Evolutionary conservation across 2,888 invertebrate genomes (phyloP).

Genomic region (Phanerotoma sp.): DNA sequence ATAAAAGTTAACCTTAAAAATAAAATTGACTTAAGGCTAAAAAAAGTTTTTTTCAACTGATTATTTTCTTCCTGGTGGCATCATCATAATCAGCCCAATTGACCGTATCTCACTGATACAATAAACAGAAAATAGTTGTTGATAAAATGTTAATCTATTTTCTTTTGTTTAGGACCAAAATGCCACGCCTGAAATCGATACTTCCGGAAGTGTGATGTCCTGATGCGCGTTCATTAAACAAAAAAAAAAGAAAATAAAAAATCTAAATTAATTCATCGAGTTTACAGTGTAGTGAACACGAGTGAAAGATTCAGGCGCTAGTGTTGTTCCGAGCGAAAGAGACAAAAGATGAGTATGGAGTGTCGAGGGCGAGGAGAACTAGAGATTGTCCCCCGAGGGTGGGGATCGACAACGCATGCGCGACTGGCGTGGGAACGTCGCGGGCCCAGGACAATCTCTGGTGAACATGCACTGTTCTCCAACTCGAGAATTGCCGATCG

Average conservation of each 20-base stretch:
- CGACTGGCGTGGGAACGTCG: conserved; percentile 54
- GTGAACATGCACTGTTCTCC: conserved; percentile 28
- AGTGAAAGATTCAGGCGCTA: too few relatives aligned
- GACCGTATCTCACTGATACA: conserved; percentile 5
- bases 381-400: conserved; percentile 25
- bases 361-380: conserved; percentile 23
- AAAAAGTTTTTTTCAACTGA: neutral
- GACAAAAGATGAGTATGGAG: conserved; percentile 24
- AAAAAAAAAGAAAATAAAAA: neutral
- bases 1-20: too few relatives aligned
- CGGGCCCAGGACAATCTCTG: conserved; percentile 43
- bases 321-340: conserved; percentile 19
- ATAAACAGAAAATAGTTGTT: conserved; percentile 8
- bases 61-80: conserved; percentile 9
- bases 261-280: neutral
- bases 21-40: too few relatives aligned
- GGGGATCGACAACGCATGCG: conserved; percentile 45
- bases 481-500: conserved; percentile 44
- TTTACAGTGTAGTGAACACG: neutral
- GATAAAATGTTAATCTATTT: neutral
- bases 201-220: conserved; percentile 2
- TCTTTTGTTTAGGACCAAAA: neutral
- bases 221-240: neutral
- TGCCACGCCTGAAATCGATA: conserved; percentile 12
- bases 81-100: conserved; percentile 3